A percentile compares a stretch with the other conserved stretches of the same genome.
Evolutionary conservation across 2,888 invertebrate species (phyloP).

Genomic region (Aethes cnicana): DNA sequence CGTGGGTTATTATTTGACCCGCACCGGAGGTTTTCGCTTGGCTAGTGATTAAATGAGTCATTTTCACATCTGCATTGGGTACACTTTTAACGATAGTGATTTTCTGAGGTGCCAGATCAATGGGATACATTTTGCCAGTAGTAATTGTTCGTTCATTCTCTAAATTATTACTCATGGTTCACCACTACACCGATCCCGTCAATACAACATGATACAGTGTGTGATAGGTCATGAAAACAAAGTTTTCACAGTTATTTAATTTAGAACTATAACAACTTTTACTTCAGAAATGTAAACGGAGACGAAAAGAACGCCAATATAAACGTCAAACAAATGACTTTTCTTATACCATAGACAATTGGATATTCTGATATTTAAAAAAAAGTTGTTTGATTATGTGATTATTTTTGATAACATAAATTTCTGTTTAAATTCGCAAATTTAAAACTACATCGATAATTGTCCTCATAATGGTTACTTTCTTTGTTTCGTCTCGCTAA

Average conservation of each 20-base stretch:
- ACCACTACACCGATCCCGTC: not conserved
- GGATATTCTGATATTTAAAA: too few species aligned
- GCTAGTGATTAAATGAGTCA: slow-evolving; percentile 71
- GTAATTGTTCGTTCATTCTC: slow-evolving; percentile 82
- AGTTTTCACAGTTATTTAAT: slow-evolving; percentile 19
- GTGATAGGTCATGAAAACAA: not conserved
- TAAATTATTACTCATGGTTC: slow-evolving; percentile 74
- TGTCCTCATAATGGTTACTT: too few species aligned
- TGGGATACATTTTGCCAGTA: slow-evolving; percentile 81
- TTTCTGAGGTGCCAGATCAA: slow-evolving; percentile 79
- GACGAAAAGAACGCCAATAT: slow-evolving; percentile 29
- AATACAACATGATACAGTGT: slow-evolving; percentile 17
- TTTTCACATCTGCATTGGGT: slow-evolving; percentile 72
- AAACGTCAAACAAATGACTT: slow-evolving; percentile 29
- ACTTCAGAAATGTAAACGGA: slow-evolving; percentile 24
- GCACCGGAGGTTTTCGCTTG: slow-evolving; percentile 63
- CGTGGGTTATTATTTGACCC: slow-evolving; percentile 67
- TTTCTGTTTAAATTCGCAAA: too few species aligned
- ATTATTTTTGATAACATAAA: not conserved
- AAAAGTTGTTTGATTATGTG: not conserved
- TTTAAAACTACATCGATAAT: too few species aligned
- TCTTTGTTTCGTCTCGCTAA: too few species aligned
- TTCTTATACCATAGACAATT: slow-evolving; percentile 18
- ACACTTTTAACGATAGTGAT: slow-evolving; percentile 77
- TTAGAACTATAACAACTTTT: slow-evolving; percentile 23